Evolutionary conservation across 2,113 vertebrate species (phyloP), one percentile per base, ranked within the genome.

Genomic region (Beaufortia kweichowensis): DNA sequence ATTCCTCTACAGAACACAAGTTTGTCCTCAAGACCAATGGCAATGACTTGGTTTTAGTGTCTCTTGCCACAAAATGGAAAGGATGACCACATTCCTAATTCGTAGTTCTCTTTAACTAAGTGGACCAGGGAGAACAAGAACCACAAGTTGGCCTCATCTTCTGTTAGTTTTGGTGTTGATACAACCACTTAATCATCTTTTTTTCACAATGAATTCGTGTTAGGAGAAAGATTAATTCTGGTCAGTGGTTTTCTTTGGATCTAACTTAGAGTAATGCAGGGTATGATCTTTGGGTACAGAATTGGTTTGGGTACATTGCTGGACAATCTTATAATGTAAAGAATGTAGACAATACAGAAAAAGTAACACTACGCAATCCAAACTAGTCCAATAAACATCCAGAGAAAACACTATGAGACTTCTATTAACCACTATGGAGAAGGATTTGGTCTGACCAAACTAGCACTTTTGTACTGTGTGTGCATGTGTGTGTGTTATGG

Each of bases 71-170:
- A 65, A 19, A 26, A 76, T 29, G 41, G 43, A 21, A 56, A 39
- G 14, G n/a, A 64, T 75, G 21, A 39, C 31, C 46, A 46, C 62
- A 76, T 24, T 15, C 55, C 31, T 57, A 43, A 65, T 19, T 64
- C 50, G 11, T 2, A 57, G 65, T 76, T 80, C 59, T n/a, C 24
- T n/a, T 70, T 48, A 50, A 21, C 48, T 24, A 43, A 75, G 2
- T 2, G 3, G 35, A 26, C 26, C 43, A 66, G 4, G 10, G 21
- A 60, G 33, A 74, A 31, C 53, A 55, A 39, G 50, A 76, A n/a
- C 48, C 46, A 46, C 35, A 43, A 61, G n/a, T 39, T 28, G 3
- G 12, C 55, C 28, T 15, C 35, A 41, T 57, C 24, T 43, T n/a
- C 35, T 8, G 6, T 79, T 41, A 62, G 43, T 31, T 33, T 61